Conservation (phyloP, 1,140 invertebrate genomes). For the Pygmarrhopalites habei region DNA sequence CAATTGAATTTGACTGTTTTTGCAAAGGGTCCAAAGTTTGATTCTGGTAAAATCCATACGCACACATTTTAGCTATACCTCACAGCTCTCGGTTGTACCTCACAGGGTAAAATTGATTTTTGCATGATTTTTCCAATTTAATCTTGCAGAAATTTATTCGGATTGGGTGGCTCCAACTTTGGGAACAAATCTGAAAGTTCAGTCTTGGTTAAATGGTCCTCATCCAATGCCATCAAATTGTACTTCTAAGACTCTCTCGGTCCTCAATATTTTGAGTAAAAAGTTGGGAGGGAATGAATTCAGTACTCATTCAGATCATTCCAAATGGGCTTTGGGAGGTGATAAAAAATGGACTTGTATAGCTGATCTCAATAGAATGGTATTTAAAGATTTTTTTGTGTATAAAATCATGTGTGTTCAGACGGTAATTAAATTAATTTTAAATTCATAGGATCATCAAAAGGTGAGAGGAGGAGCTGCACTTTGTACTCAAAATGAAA, state of each 20-base stretch:
- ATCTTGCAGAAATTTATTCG: constrained; percentile 66
- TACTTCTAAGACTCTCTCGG: constrained; percentile 32
- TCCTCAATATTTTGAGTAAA: constrained; percentile 24
- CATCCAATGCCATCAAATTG: constrained; percentile 64
- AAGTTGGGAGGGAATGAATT: constrained; percentile 49
- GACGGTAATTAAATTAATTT: background rate
- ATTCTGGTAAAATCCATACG: constrained; percentile 21
- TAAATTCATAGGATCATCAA: constrained; percentile 13
- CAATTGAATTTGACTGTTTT: constrained; percentile 13
- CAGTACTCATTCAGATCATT: constrained; percentile 72
- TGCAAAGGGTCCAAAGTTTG: constrained; percentile 21
- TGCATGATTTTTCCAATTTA: too few species aligned
- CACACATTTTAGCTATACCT: too few species aligned
- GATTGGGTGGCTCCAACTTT: constrained; percentile 68
- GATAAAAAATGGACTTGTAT: constrained; percentile 70
- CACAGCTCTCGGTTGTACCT: too few species aligned
- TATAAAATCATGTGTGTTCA: background rate
- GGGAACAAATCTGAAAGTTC: constrained; percentile 61
- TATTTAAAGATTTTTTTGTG: constrained; percentile 43
- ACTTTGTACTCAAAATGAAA: constrained; percentile 3
- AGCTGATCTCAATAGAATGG: constrained; percentile 86
- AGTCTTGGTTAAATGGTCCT: constrained; percentile 81
- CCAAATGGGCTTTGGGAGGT: constrained; percentile 78
- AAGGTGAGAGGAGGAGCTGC: constrained; percentile 7
- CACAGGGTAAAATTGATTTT: background rate